These are phyloP conservation scores for Clusia tigrina DNA, from an alignment of 2,888 invertebrate genomes.

Conservation along the genomic window DNA sequence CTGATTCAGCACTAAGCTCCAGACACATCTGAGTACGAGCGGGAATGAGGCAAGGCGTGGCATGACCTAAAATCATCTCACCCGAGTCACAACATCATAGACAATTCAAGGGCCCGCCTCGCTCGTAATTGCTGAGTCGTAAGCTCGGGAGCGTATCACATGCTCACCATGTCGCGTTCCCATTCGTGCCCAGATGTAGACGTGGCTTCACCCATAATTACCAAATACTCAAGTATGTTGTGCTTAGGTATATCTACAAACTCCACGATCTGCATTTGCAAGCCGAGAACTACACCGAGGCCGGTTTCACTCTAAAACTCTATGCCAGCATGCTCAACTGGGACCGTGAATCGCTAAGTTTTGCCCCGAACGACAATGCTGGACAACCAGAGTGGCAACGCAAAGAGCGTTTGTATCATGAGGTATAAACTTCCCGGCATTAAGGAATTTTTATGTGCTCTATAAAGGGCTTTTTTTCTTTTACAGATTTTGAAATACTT, in stretches of 20 bases:
- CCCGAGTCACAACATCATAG: no score
- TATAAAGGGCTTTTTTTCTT: background rate
- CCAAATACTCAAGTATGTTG: slow-evolving; percentile 2
- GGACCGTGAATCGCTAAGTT: slow-evolving; percentile 72
- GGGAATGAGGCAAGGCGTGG: no score
- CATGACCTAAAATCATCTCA: no score
- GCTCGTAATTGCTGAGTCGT: background rate
- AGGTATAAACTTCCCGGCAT: slow-evolving; percentile 43
- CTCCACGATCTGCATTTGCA: slow-evolving; percentile 90
- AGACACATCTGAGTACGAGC: no score
- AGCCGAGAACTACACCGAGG: slow-evolving; percentile 93
- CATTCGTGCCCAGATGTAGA: no score
- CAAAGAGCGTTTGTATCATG: slow-evolving; percentile 87
- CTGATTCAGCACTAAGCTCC: slow-evolving; percentile 11
- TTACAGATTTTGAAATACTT: slow-evolving; percentile 85
- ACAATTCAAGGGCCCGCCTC: no score
- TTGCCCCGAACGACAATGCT: slow-evolving; percentile 72
- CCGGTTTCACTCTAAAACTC: slow-evolving; percentile 92
- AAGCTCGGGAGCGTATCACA: no score
- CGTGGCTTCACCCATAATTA: background rate
- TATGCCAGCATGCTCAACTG: slow-evolving; percentile 91
- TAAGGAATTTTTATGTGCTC: background rate
- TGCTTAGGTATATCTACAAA: slow-evolving; percentile 94
- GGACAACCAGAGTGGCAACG: slow-evolving; percentile 88
- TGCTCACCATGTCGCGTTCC: no score